Evolutionary conservation across 2,797 vertebrate genomes (phyloP).

Genomic region (Lepidocolaptes lacrymiger): DNA sequence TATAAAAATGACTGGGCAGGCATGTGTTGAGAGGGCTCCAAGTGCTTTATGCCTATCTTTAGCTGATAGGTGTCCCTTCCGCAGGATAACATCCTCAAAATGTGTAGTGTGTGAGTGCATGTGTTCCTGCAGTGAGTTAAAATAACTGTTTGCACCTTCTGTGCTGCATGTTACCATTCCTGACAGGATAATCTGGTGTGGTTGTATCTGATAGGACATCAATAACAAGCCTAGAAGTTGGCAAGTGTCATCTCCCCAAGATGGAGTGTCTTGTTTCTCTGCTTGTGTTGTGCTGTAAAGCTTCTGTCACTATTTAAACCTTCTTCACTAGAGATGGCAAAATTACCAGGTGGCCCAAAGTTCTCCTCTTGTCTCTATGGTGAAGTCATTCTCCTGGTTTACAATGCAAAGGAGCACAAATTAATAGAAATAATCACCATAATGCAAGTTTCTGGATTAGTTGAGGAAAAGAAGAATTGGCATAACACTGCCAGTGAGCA

Average conservation of each 20-base stretch:
- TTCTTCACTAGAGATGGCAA: slow-evolving; percentile 32
- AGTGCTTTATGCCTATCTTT: not conserved
- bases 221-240: slow-evolving; percentile 58
- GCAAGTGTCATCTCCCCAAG: slow-evolving; percentile 63
- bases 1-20: not conserved
- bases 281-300: slow-evolving; percentile 55
- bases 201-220: slow-evolving; percentile 51
- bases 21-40: not conserved
- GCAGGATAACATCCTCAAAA: not conserved
- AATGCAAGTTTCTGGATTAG: not conserved
- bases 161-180: slow-evolving; percentile 24
- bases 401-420: not conserved
- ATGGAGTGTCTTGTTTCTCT: slow-evolving; percentile 66
- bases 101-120: not conserved
- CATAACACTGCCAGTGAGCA: not conserved
- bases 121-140: not conserved
- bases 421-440: not conserved
- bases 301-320: slow-evolving; percentile 68
- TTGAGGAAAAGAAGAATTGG: not conserved
- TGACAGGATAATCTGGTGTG: slow-evolving; percentile 22
- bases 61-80: not conserved
- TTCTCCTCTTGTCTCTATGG: not conserved
- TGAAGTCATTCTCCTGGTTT: not conserved
- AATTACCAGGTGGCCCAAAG: slow-evolving; percentile 37
- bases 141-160: slow-evolving; percentile 55